Conservation (phyloP, 2,888 invertebrate genomes). For the Zaprionus lineosus region DNA sequence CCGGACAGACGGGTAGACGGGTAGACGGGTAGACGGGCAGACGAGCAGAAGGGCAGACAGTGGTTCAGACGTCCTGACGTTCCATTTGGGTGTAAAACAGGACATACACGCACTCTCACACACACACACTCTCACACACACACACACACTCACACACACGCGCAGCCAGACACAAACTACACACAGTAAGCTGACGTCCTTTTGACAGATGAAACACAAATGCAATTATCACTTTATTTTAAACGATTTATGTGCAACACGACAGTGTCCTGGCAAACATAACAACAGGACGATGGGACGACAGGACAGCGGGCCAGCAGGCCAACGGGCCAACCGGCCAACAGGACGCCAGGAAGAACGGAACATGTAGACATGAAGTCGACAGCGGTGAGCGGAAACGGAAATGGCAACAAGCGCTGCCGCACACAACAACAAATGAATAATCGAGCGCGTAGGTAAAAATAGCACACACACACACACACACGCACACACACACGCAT, state of each 20-base stretch:
- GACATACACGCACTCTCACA: not conserved
- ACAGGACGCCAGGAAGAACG: slow-evolving; percentile 27
- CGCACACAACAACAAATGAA: slow-evolving; percentile 20
- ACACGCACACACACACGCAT: not conserved
- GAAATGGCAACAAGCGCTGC: slow-evolving; percentile 75
- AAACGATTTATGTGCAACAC: slow-evolving; percentile 74
- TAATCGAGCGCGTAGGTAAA: slow-evolving; percentile 35
- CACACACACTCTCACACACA: slow-evolving; percentile 5
- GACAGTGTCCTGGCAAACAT: slow-evolving; percentile 46
- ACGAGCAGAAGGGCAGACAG: slow-evolving; percentile 5
- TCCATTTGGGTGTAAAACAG: slow-evolving; percentile 16
- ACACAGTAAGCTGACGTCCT: slow-evolving; percentile 56
- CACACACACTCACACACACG: slow-evolving; percentile 12
- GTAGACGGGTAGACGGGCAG: slow-evolving; percentile 8
- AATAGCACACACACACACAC: slow-evolving; percentile 6
- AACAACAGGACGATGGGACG: slow-evolving; percentile 19
- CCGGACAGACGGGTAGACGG: slow-evolving; percentile 12
- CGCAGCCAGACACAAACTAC: too few relatives aligned
- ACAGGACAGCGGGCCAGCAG: slow-evolving; percentile 32
- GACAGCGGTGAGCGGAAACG: slow-evolving; percentile 67
- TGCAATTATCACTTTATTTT: slow-evolving; percentile 80
- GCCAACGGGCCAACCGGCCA: slow-evolving; percentile 21
- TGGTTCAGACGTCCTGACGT: not conserved
- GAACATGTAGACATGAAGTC: slow-evolving; percentile 68
- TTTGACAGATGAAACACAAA: slow-evolving; percentile 78